Percentiles rank a stretch among this genome's conserved stretches.
phyloP scores from a whole-genome alignment of 1,140 invertebrate genomes.

The Micrasema minimum region DNA sequence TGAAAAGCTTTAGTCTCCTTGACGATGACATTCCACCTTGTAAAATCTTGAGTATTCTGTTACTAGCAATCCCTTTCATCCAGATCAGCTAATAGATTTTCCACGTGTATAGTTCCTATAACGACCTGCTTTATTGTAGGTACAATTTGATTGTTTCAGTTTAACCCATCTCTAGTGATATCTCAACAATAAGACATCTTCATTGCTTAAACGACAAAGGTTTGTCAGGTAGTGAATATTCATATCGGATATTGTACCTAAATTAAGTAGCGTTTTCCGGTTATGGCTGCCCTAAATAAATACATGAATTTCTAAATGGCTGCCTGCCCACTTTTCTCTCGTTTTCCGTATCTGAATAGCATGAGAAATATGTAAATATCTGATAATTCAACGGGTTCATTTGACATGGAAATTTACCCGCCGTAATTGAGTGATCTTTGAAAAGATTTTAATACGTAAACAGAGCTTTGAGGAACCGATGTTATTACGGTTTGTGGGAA shows the following conservation, averaged over 20 bases:
- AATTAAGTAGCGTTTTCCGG: conserved; percentile 19
- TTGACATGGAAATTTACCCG: conserved; percentile 17
- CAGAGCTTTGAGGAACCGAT: not conserved
- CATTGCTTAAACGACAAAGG: not conserved
- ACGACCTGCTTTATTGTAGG: too few species aligned
- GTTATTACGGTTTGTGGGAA: too few species aligned
- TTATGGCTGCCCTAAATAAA: conserved; percentile 9
- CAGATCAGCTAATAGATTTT: too few species aligned
- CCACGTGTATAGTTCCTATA: too few species aligned
- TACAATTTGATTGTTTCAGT: not conserved
- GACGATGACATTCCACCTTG: too few species aligned
- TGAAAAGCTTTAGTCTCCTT: too few species aligned
- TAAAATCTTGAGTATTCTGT: too few species aligned
- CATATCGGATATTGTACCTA: conserved; percentile 7
- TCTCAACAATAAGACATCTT: conserved; percentile 12
- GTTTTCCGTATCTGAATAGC: not conserved
- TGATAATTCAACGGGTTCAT: conserved; percentile 21
- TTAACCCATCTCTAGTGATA: not conserved
- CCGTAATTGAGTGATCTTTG: conserved; percentile 18
- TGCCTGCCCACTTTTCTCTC: not conserved
- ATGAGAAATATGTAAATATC: conserved; percentile 19
- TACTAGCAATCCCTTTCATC: too few species aligned
- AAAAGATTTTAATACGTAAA: conserved; percentile 3
- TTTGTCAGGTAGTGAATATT: conserved; percentile 17
- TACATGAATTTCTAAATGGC: conserved; percentile 27